Base-by-base conservation (phyloP, 2,113 vertebrate genomes). In the Nesogale talazaci region DNA sequence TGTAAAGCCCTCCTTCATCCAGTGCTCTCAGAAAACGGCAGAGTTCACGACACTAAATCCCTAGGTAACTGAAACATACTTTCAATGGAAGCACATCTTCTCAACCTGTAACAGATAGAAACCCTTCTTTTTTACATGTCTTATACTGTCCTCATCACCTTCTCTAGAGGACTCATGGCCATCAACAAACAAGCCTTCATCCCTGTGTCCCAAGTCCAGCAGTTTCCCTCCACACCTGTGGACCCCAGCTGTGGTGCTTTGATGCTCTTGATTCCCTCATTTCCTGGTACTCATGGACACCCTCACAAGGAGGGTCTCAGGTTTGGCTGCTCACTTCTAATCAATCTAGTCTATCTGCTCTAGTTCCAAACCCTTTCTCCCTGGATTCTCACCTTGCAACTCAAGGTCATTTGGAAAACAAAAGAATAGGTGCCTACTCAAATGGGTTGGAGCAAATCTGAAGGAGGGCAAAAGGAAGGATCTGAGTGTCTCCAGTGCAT, bases 101-200 rank as follows among this genome's bases (percentile, higher is more conserved):
- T 52, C 2, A 88, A 76, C 87, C 42, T 38, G 59, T 61, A 52
- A 42, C 81, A 70, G 61, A 76, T 88, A 20, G 82, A 84, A 95
- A n/a, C 4, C 7, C 36, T 93, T 74, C 96, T 86, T 42, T 77
- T 96, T 86, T 42, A 93, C 92, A 94, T 92, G 34, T 80, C 86
- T 79, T 20, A 19, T 72, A 90, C 42, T 85, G 79, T 90, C 75
- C 85, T 94, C 87, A 72, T 85, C 92, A 92, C 88, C 75, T 96
- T 94, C 85, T 91, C 79, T 63, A 52, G 86, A 90, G 93, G 94
- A 94, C 88, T 95, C 91, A 94, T 20, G 79, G 52, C 3, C 36
- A 25, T 84, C 77, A 42, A 57, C 75, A 56, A 76, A 59, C 63
- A 16, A 80, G 75, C 40, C 87, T 81, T 76, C 46, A 52, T 52